A percentile compares a stretch with the other conserved stretches of the same genome.
Evolutionary conservation across 2,113 vertebrate species (phyloP).

Genomic region (Raja brachyura): DNA sequence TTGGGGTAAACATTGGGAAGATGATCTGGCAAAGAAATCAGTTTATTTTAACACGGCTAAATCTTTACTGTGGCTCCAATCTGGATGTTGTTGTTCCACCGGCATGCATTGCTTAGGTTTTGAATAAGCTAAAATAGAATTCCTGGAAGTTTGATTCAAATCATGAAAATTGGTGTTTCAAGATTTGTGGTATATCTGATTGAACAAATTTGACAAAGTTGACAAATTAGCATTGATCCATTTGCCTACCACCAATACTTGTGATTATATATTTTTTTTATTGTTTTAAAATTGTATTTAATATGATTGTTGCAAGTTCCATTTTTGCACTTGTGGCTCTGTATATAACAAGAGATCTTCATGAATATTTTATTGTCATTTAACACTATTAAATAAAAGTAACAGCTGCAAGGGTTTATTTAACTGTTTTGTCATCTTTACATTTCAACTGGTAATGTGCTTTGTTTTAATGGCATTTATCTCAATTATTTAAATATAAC

Average conservation of each 20-base stretch:
- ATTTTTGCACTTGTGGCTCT: neutral
- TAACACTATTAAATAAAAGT: neutral
- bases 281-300: neutral
- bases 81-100: neutral
- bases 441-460: neutral
- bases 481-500: neutral
- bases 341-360: neutral
- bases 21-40: neutral
- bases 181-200: neutral
- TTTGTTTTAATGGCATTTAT: neutral
- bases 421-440: neutral
- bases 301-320: neutral
- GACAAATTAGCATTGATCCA: neutral
- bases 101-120: neutral
- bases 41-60: neutral
- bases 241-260: neutral
- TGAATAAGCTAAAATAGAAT: neutral
- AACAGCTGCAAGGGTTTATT: neutral
- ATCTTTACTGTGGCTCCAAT: neutral
- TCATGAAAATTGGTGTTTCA: neutral
- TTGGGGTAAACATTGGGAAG: too few species aligned
- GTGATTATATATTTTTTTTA: neutral
- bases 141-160: neutral
- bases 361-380: conserved; percentile 20
- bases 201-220: too few species aligned